Evolutionary conservation across 2,113 vertebrate genomes (phyloP), one percentile per base, ranked within the genome.

Genomic region (Ctenomys sociabilis): DNA sequence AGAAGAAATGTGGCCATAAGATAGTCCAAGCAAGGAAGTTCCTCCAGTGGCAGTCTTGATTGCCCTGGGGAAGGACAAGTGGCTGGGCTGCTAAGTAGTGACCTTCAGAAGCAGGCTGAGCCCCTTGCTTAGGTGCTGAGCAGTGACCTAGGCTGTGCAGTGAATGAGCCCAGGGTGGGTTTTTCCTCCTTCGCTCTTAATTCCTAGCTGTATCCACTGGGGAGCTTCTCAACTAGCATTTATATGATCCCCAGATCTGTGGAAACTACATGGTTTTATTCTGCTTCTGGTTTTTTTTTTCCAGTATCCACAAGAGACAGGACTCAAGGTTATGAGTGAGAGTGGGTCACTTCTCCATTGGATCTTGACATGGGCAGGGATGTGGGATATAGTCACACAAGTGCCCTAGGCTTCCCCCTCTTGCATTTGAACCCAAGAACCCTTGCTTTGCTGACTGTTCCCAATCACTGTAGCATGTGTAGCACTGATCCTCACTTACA

Each of bases 211-310:
- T 82, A 10, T 85, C 75, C n/a, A 40, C 32, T 32, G 63, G 66
- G 89, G 66, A 28, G 7, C 32, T 13, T 30, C 11, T 59, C 45
- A 85, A 4, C 61, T 73, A 61, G 52, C 21, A 73, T 94, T 64
- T 77, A 83, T 93, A 95, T 14, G 77, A 87, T 59, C n/a, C 28
- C 37, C 59, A 49, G 37, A 30, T 82, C 68, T 93, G 83, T 85
- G 52, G 61, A 49, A 93, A 91, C 30, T 45, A n/a, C 82, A 10
- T 77, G 66, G 19, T 72, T 78, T 90, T 78, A 17, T 90, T 66
- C 28, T n/a, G 45, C 28, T 72, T 80, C 68, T 43, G 32, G 37
- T 19, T 43, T 43, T 12, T 45, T 43, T 12, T 45, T 28, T 90
- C 21, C 21, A 43, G 22, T 10, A 70, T 16, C 22, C 26, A 10